phyloP scores from a whole-genome alignment of 1,140 invertebrate genomes.

The Dryas iulia region DNA sequence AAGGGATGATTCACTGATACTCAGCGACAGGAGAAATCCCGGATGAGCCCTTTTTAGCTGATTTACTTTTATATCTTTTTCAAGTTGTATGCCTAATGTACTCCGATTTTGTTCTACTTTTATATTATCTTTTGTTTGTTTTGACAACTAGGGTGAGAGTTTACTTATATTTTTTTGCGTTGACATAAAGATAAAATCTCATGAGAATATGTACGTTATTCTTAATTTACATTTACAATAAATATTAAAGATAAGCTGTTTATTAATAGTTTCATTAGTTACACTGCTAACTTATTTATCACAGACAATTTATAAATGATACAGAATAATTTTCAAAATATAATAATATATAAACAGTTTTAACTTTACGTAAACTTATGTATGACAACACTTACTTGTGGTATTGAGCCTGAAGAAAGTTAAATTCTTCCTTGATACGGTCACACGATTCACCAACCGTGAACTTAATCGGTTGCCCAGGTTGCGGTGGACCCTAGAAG shows the following conservation, averaged over 20 bases:
- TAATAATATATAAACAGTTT: not conserved
- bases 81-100: conserved; percentile 29
- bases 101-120: conserved; percentile 13
- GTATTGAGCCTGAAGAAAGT: conserved; percentile 98
- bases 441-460: conserved; percentile 95
- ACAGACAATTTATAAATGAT: no score
- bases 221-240: not conserved
- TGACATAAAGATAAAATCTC: not conserved
- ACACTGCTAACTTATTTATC: no score
- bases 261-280: no score
- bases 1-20: conserved; percentile 57
- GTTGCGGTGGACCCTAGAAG: conserved; percentile 90
- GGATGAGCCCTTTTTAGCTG: conserved; percentile 55
- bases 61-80: conserved; percentile 33
- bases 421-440: conserved; percentile 99
- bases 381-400: conserved; percentile 91
- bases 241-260: no score
- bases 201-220: not conserved
- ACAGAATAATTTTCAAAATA: no score
- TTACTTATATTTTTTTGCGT: not conserved
- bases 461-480: conserved; percentile 94
- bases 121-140: conserved; percentile 14
- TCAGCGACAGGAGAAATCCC: conserved; percentile 50
- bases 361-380: not conserved
- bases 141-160: not conserved